Percentiles rank a stretch among this genome's conserved stretches.
These are phyloP conservation scores for Ectemnius lituratus DNA, from an alignment of 2,888 invertebrate species.

Conservation along the genomic window DNA sequence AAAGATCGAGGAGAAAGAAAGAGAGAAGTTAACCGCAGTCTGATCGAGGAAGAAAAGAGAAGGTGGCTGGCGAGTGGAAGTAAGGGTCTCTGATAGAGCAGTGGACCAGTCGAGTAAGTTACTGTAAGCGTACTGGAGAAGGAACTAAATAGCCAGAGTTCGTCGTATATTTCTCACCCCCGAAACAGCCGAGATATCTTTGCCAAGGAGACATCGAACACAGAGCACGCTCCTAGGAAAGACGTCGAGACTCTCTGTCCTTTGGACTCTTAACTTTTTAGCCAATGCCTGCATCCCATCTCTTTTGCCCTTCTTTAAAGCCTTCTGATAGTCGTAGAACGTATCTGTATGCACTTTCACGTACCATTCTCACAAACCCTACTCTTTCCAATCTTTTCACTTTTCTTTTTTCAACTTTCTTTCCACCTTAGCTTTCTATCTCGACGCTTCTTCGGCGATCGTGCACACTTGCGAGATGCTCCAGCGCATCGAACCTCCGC, in stretches of 20 bases:
- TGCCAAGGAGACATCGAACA: slow-evolving; percentile 15
- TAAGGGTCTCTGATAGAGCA: slow-evolving; percentile 7
- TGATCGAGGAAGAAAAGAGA: too few relatives aligned
- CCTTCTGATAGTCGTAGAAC: too few relatives aligned
- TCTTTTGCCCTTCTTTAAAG: background rate
- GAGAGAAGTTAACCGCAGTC: background rate
- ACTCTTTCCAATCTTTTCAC: too few relatives aligned
- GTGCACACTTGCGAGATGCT: too few relatives aligned
- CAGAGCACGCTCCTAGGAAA: slow-evolving; percentile 6
- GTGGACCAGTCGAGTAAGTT: background rate
- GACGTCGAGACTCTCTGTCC: background rate
- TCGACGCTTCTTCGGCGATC: too few relatives aligned
- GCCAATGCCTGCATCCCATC: background rate
- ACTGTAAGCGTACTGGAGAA: background rate
- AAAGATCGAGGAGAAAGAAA: too few relatives aligned
- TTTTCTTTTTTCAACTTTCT: too few relatives aligned
- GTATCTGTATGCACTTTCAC: too few relatives aligned
- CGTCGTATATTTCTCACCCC: too few relatives aligned
- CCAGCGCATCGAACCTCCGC: too few relatives aligned
- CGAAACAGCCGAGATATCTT: slow-evolving; percentile 8
- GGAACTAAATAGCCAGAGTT: background rate
- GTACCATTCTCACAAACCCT: too few relatives aligned
- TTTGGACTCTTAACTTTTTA: background rate
- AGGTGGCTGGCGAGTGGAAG: slow-evolving; percentile 3
- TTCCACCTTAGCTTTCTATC: too few relatives aligned